Percentiles rank a stretch among this genome's conserved stretches.
These are phyloP conservation scores for Callimorpha dominula DNA, from an alignment of 2,888 invertebrate species.

Conservation along the genomic window DNA sequence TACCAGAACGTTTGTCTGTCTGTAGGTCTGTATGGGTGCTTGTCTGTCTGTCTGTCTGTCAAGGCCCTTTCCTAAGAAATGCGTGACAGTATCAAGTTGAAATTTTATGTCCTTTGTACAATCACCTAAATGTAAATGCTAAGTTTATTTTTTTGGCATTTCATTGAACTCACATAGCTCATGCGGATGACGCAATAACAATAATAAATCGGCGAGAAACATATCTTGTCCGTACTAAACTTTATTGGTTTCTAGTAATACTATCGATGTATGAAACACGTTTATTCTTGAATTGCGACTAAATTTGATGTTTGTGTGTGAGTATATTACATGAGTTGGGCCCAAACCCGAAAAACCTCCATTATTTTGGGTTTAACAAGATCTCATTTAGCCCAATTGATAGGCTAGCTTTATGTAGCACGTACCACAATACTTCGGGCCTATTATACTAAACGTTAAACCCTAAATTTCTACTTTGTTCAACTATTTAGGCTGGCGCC, in stretches of 20 bases:
- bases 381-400: constrained; percentile 12
- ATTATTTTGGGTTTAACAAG: constrained; percentile 5
- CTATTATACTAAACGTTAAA: constrained; percentile 20
- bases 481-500: background rate
- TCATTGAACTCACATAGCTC: too few species aligned
- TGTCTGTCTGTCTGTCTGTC: too few species aligned
- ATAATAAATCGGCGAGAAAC: background rate
- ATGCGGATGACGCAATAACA: background rate
- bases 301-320: background rate
- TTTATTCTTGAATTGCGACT: background rate
- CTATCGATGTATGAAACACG: background rate
- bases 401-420: constrained; percentile 13
- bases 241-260: background rate
- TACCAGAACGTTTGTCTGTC: too few species aligned
- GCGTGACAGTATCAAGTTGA: too few species aligned
- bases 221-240: background rate
- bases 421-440: constrained; percentile 2
- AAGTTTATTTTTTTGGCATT: too few species aligned
- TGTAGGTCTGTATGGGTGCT: too few species aligned
- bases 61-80: too few species aligned
- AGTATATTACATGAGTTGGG: background rate
- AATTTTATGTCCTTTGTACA: too few species aligned
- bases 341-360: background rate
- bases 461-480: constrained; percentile 10
- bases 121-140: too few species aligned